Base-by-base conservation (phyloP, 2,113 vertebrate genomes). In the Mirounga angustirostris region DNA sequence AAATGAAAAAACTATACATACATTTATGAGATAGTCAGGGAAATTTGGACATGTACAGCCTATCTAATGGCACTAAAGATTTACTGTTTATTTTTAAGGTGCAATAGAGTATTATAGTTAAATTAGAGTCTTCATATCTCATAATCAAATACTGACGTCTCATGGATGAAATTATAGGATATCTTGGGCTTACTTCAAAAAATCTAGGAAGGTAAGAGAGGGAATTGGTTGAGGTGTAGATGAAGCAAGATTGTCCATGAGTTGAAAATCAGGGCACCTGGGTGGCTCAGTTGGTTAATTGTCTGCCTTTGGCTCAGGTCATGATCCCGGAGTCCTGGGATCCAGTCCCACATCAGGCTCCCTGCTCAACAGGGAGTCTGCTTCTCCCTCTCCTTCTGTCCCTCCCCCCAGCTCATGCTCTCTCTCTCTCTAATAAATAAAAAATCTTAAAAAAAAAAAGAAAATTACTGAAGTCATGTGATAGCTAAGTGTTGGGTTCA, bases 61-160 rank as follows among this genome's bases (percentile, higher is more conserved):
- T 89, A 92, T 52, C 67, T 96, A 11, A 43, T 61, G 16, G 52
- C 22, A 94, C 88, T 91, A 58, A 82, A 91, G 56, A 87, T n/a
- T 40, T 33, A 71, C 33, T 85, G 9, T 71, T 86, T 30, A 63
- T 67, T 78, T 95, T 86, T 81, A 95, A 94, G 28, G 14, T 71
- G 0, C 10, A 95, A 86, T 59, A 71, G 43, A 13, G 12, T 50
- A 95, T 90, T 65, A 4, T 30, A 94, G 46, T 58, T 89, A 79
- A 63, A 86, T 22, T 69, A 52, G 22, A 71, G 14, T 78, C 36
- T 76, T 59, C 1, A 74, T 67, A 78, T 26, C n/a, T 88, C 93
- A 4, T 19, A 61, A 71, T n/a, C 18, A 92, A 15, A 73, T 58
- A 54, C 69, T 88, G 40, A 97, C 56, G 2, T 81, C 92, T 96